phyloP scores from a whole-genome alignment of 1,140 invertebrate genomes.

The Drosophila nasuta region DNA sequence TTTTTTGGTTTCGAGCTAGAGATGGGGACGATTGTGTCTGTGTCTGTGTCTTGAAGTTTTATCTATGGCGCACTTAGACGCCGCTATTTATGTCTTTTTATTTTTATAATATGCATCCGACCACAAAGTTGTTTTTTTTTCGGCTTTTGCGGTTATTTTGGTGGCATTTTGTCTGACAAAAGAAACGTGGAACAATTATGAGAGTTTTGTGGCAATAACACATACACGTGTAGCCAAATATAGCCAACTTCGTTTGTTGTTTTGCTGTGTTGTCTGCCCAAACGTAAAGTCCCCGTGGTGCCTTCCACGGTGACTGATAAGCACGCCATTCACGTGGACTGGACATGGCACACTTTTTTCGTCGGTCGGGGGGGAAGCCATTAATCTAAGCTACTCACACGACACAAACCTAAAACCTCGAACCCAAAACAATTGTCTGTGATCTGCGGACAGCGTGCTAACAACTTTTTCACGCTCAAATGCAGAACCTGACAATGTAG shows the following conservation, averaged over 20 bases:
- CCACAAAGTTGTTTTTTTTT: constrained; percentile 11
- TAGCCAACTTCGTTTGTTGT: background rate
- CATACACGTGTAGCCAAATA: constrained; percentile 11
- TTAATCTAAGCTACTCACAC: constrained; percentile 41
- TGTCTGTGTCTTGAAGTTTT: constrained; percentile 62
- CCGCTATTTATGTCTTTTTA: constrained; percentile 71
- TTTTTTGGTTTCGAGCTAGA: background rate
- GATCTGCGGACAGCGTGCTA: constrained; percentile 39
- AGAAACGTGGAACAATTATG: constrained; percentile 33
- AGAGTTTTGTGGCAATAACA: constrained; percentile 22
- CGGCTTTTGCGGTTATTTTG: constrained; percentile 24
- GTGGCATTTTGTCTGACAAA: constrained; percentile 18
- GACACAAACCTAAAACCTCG: background rate
- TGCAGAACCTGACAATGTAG: constrained; percentile 1
- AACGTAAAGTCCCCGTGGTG: background rate
- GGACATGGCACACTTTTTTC: constrained; percentile 47
- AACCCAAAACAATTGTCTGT: constrained; percentile 17
- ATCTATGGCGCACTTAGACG: constrained; percentile 72
- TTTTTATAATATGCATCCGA: constrained; percentile 55
- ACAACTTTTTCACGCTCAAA: constrained; percentile 40
- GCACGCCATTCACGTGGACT: constrained; percentile 51
- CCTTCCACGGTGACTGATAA: constrained; percentile 40
- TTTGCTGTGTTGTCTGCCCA: background rate
- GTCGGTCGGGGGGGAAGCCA: constrained; percentile 9
- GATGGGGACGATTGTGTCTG: background rate